Evolutionary conservation across 2,797 vertebrate species (phyloP), one percentile per base, ranked within the genome.

Genomic region (Pangasius larnaudii): DNA sequence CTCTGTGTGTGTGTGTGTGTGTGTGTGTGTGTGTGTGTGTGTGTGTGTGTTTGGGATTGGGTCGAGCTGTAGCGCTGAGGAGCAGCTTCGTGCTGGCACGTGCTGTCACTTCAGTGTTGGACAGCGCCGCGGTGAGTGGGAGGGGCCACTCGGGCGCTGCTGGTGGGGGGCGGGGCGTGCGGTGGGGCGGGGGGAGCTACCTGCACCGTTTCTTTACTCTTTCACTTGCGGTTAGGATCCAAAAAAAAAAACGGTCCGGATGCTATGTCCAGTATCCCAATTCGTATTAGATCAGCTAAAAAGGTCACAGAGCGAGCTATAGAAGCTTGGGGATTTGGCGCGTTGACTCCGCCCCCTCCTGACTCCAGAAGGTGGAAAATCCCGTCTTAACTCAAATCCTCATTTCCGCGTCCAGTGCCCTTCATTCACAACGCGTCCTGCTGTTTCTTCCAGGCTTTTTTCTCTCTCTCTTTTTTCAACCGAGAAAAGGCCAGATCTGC

Each of bases 351-450:
- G 84, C 95, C 88, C 75, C 59, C 49, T 94, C 94, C 87, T 82
- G 65, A 46, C 75, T 88, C 92, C 92, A 94, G 92, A 93, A 93
- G 89, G 92, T 92, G 92, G 83, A 91, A 92, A 94, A 88, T 89
- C 90, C 91, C 91, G 89, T 87, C 93, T 92, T 88, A 94, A 95
- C 93, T 95, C 93, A 89, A 94, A 94, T 95, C 94, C 92, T 92
- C 39, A 84, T 85, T 85, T 85, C 71, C 87, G 86, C 61, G 27
- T 83, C 61, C 79, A 80, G 42, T 51, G 78, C 69, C 81, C 46
- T 71, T 84, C 84, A 72, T 88, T 85, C 87, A 84, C 79, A 71
- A 19, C 74, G 59, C n/a, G 6, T 53, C 18, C 42, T 46, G 8
- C 85, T 39, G 8, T 27, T 65, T 46, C 46, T 27, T 36, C 56